Evolutionary conservation across 2,888 invertebrate species (phyloP).

Genomic region (Drosophila subquinaria): DNA sequence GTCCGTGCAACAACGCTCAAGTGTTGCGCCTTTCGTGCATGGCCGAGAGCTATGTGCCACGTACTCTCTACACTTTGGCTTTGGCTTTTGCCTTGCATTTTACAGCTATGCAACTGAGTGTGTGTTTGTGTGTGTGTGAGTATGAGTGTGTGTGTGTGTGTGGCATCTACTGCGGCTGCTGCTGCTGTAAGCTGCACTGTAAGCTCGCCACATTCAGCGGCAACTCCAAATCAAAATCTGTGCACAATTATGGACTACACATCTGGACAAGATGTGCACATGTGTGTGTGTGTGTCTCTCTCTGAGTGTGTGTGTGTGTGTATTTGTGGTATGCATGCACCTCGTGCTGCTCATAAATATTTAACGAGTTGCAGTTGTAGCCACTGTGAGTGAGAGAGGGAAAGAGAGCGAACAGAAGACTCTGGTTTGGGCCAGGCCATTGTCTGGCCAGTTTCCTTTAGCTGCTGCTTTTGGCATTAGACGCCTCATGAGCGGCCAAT

Average conservation of each 20-base stretch:
- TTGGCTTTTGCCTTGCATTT: conserved; percentile 56
- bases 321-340: conserved; percentile 63
- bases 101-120: conserved; percentile 61
- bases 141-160: conserved; percentile 21
- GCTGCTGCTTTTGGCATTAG: conserved; percentile 67
- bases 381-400: background rate
- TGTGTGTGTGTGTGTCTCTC: conserved; percentile 13
- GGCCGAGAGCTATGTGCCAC: conserved; percentile 81
- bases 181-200: background rate
- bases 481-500: conserved; percentile 78
- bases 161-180: conserved; percentile 17
- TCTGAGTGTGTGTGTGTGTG: conserved; percentile 24
- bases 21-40: conserved; percentile 77
- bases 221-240: conserved; percentile 80
- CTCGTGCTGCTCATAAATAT: conserved; percentile 82
- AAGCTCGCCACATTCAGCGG: conserved; percentile 21
- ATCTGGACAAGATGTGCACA: conserved; percentile 67
- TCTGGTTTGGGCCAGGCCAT: conserved; percentile 45
- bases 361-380: conserved; percentile 78
- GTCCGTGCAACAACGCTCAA: conserved; percentile 58
- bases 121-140: conserved; percentile 16
- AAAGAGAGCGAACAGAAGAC: background rate
- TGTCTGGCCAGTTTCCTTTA: conserved; percentile 58
- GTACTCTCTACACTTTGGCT: conserved; percentile 57
- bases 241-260: conserved; percentile 82